Percentiles rank a stretch among this genome's conserved stretches.
These are phyloP conservation scores for Malthinus seriepunctatus DNA, from an alignment of 2,888 invertebrate species.

Conservation along the genomic window DNA sequence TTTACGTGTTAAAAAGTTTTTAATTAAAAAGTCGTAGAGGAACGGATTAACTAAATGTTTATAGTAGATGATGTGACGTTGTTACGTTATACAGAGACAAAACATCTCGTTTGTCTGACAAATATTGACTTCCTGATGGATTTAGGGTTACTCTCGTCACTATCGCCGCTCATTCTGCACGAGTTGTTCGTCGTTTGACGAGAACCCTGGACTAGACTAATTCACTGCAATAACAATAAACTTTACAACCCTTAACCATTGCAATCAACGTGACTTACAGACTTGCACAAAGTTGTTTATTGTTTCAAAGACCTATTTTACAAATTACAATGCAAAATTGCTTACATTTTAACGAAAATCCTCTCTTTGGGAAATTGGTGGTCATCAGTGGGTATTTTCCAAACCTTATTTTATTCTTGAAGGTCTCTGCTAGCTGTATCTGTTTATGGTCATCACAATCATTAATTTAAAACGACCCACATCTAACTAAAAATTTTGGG, in stretches of 20 bases:
- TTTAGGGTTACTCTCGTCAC: constrained; percentile 20
- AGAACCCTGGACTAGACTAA: constrained; percentile 19
- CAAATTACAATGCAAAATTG: no score
- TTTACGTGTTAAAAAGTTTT: constrained; percentile 18
- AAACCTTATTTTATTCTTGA: no score
- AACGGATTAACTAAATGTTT: constrained; percentile 16
- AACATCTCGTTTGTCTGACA: constrained; percentile 23
- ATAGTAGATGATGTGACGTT: constrained; percentile 15
- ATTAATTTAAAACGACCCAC: no score
- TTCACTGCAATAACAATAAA: constrained; percentile 24
- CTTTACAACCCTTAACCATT: constrained; percentile 13
- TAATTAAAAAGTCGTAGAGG: constrained; percentile 19
- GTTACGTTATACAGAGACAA: constrained; percentile 13
- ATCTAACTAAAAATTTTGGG: no score
- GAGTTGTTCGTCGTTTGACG: constrained; percentile 11
- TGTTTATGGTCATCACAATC: no score
- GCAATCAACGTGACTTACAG: constrained; percentile 15
- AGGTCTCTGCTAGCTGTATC: no score
- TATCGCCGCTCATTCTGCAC: constrained; percentile 16
- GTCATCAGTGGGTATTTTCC: no score
- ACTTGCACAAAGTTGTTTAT: no score
- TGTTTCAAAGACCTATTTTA: no score
- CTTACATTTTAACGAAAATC: no score
- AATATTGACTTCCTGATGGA: constrained; percentile 28
- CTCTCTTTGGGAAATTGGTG: no score